Base-by-base conservation (phyloP, 1,140 invertebrate genomes). In the Drosophila varians region DNA sequence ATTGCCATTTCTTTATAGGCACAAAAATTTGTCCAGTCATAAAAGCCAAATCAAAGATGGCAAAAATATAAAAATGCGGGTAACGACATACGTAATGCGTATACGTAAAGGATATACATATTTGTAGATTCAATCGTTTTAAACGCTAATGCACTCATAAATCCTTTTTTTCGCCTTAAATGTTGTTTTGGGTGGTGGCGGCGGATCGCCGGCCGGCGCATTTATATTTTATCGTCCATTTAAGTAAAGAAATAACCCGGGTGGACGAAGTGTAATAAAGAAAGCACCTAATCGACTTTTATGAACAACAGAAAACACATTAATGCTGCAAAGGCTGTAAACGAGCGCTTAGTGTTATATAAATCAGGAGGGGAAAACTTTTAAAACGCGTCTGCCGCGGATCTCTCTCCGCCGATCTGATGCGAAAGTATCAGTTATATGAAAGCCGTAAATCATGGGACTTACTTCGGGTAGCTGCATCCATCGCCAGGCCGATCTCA, bases 121-220 rank as follows among this genome's bases (percentile, higher is more conserved):
- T 68, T 76, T 65, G 43, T 52, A 76, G 60, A 82, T 64, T 83
- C 69, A 77, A 82, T 64, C 74, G 61, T 46, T 57, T 74, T 26
- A 38, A 53, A 47, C 54, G 69, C 78, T 82, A 82, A 82, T 82
- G 78, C 78, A 83, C 56, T 36, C 78, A 74, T 82, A 82, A 82
- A 82, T 83, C 55, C 57, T 43, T 54, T 52, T 52, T 21, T n/a
- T n/a, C n/a, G 16, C 40, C 40, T 52, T 52, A 64, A 43, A 64
- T 64, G 36, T 51, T 19, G n/a, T 16, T 26, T 66, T 51, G 64
- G 61, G 61, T 53, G 61, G 61, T 53, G 64, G 26, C 62, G 36
- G 36, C 12, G n/a, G 60, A 18, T 54, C 55, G 55, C 26, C 34
- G 51, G 55, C 26, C 34, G 51, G 62, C 26, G 16, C 46, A 52